Base-by-base conservation (phyloP, 2,797 vertebrate species). In the Nannoperca obscura region DNA sequence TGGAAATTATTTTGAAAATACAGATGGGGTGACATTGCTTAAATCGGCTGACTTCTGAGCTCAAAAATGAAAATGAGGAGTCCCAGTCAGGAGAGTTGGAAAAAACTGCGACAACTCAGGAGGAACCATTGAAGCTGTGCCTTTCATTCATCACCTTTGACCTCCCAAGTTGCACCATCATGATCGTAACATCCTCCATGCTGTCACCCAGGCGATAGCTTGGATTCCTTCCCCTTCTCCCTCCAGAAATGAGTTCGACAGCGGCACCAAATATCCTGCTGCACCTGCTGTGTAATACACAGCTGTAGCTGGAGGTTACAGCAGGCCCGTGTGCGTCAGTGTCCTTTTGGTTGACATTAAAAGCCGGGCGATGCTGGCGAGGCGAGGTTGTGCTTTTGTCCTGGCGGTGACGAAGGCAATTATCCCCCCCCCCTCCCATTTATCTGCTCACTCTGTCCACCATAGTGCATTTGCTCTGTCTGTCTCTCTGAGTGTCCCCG, bases 81-180 rank as follows among this genome's bases (percentile, higher is more conserved):
- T 53, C 40, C 42, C 55, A 32, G 74, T 62, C 20, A 57, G 34
- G 63, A 65, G 71, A 71, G 44, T 74, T 78, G 72, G 62, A 82
- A 88, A 77, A 88, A 81, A 89, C 71, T 64, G 80, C 58, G 42
- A 91, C 82, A 94, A 93, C 94, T 94, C 93, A 94, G 94, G 94
- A 91, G 92, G 91, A 93, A 91, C 88, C 85, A 92, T 70, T 81
- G 85, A 92, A 89, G 92, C 91, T 93, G 94, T 95, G 94, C 94
- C 94, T 95, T 93, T 92, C 93, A 92, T 92, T 78, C 20, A 60
- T 86, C 74, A 86, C 64, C 76, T 90, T 66, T 90, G 77, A 89
- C 88, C 80, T 81, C 77, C 55, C 72, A 55, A 62, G 66, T 74
- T 59, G 40, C 64, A 50, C 49, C 77, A 20, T 68, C 64, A 24